Evolutionary conservation across 1,140 invertebrate species (phyloP).

Genomic region (Hyposmocoma kahamanoa): DNA sequence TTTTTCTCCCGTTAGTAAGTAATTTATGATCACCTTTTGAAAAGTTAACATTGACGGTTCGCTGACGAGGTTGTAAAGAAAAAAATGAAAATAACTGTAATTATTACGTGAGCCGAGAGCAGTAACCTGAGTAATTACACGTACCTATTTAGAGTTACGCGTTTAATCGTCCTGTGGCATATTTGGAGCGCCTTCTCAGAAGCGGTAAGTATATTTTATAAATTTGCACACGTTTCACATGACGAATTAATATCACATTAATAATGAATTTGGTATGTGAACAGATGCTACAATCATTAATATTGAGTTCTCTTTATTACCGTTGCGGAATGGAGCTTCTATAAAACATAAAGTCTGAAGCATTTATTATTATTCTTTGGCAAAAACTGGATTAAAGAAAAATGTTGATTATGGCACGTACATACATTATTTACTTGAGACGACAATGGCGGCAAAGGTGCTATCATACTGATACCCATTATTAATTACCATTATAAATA

Average conservation of each 20-base stretch:
- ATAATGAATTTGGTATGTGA: no score
- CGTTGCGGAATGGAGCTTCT: no score
- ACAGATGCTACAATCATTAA: no score
- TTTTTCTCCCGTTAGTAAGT: constrained; percentile 50
- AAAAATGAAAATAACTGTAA: not conserved
- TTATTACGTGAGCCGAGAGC: not conserved
- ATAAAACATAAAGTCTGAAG: no score
- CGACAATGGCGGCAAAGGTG: no score
- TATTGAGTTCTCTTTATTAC: no score
- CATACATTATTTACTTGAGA: no score
- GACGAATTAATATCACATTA: not conserved
- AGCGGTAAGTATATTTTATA: not conserved
- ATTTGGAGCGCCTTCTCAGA: not conserved
- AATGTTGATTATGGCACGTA: no score
- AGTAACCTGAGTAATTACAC: not conserved
- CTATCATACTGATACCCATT: no score
- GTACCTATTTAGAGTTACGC: not conserved
- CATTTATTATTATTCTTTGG: no score
- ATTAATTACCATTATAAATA: no score
- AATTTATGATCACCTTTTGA: constrained; percentile 56
- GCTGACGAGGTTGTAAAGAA: not conserved
- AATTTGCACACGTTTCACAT: not conserved
- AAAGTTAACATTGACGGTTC: constrained; percentile 24
- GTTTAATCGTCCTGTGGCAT: not conserved
- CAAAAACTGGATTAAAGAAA: no score